Conservation (phyloP, 2,797 vertebrate genomes). For the Sebastes umbrosus region DNA sequence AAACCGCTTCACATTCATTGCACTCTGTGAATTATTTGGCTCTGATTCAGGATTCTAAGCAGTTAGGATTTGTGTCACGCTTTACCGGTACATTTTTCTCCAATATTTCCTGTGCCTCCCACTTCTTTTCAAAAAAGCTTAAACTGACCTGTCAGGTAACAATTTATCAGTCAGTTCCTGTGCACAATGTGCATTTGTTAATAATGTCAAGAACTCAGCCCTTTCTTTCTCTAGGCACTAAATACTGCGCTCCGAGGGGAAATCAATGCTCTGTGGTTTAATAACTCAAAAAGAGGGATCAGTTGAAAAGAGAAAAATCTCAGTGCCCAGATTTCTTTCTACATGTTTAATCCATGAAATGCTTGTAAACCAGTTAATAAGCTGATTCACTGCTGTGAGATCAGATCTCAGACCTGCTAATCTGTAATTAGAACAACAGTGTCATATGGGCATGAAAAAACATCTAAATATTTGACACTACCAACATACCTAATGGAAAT, state of each 20-base stretch:
- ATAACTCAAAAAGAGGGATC: slow-evolving; percentile 25
- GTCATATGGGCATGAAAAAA: neutral
- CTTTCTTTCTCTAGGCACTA: slow-evolving; percentile 24
- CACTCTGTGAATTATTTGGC: slow-evolving; percentile 37
- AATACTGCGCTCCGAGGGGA: slow-evolving; percentile 24
- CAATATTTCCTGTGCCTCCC: slow-evolving; percentile 1
- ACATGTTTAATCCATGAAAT: neutral
- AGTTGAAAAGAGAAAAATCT: slow-evolving; percentile 24
- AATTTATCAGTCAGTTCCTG: slow-evolving; percentile 28
- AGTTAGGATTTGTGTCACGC: slow-evolving; percentile 31
- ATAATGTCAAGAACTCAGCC: slow-evolving; percentile 46
- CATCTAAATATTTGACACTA: neutral
- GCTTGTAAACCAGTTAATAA: slow-evolving; percentile 11
- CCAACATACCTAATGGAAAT: neutral
- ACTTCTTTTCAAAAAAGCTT: slow-evolving; percentile 15
- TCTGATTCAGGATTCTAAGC: slow-evolving; percentile 25
- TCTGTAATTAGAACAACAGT: neutral
- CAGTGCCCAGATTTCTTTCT: neutral
- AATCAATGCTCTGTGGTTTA: slow-evolving; percentile 34
- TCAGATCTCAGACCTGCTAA: neutral
- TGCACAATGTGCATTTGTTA: slow-evolving; percentile 36
- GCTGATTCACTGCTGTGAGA: neutral
- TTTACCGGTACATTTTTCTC: slow-evolving; percentile 17
- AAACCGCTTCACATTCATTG: slow-evolving; percentile 24
- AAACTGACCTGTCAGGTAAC: slow-evolving; percentile 34